Percentiles rank a stretch among this genome's conserved stretches.
Evolutionary conservation across 2,797 vertebrate genomes (phyloP).

Genomic region (Emydoidea blandingii): DNA sequence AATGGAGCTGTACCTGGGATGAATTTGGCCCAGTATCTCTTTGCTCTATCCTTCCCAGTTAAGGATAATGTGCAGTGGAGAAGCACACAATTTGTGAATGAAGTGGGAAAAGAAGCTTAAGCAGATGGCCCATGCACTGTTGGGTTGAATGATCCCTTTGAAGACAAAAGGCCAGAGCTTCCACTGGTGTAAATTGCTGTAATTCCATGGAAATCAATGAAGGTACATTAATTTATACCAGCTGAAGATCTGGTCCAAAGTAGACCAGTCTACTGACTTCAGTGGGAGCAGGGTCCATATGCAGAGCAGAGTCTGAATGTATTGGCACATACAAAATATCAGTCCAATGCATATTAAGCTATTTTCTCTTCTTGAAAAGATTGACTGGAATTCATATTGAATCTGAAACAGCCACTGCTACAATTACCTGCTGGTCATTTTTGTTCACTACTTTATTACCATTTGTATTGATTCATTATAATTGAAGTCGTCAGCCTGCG

Average conservation of each 20-base stretch:
- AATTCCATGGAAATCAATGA: not conserved
- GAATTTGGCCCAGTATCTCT: not conserved
- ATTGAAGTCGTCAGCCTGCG: not conserved
- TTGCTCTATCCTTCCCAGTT: not conserved
- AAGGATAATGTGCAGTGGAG: not conserved
- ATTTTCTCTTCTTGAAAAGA: not conserved
- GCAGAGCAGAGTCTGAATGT: not conserved
- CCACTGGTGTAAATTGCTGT: not conserved
- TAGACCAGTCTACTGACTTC: not conserved
- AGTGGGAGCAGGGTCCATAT: not conserved
- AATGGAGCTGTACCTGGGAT: not conserved
- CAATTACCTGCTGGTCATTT: not conserved
- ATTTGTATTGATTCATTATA: not conserved
- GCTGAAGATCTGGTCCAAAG: not conserved
- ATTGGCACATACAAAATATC: not conserved
- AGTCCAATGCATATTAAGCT: not conserved
- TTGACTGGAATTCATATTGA: not conserved
- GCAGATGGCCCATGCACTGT: not conserved
- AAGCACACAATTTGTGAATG: not conserved
- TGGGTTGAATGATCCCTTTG: not conserved
- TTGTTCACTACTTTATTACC: not conserved
- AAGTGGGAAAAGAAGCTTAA: not conserved
- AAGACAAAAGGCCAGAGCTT: not conserved
- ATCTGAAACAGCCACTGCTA: not conserved
- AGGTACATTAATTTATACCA: not conserved